A percentile compares a stretch with the other conserved stretches of the same genome.
Evolutionary conservation across 2,888 invertebrate species (phyloP).

Genomic region (Synergus japonicus): DNA sequence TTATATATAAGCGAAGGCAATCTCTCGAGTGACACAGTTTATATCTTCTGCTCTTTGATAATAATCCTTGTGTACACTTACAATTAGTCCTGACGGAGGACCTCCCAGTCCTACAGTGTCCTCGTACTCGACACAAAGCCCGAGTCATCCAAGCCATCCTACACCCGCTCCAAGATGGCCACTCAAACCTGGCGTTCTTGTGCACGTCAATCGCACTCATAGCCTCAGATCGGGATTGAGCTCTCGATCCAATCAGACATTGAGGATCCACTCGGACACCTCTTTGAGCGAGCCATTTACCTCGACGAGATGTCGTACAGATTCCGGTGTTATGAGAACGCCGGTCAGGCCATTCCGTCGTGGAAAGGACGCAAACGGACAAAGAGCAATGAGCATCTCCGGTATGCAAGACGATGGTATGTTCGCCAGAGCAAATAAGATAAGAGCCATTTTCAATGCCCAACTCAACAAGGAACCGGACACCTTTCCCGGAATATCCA

Average conservation of each 20-base stretch:
- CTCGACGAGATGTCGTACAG: constrained; percentile 50
- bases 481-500: constrained; percentile 73
- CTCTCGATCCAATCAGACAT: constrained; percentile 62
- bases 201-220: constrained; percentile 91
- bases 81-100: constrained; percentile 78
- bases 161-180: constrained; percentile 88
- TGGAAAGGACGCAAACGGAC: constrained; percentile 55
- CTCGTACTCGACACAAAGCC: constrained; percentile 65
- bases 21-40: constrained; percentile 34
- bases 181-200: constrained; percentile 90
- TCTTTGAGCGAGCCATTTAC: constrained; percentile 53
- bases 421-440: constrained; percentile 74
- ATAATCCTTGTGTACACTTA: constrained; percentile 35
- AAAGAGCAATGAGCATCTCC: constrained; percentile 49
- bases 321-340: constrained; percentile 54
- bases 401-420: constrained; percentile 70
- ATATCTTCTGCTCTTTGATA: constrained; percentile 33
- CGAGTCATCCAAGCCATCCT: constrained; percentile 61
- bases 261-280: constrained; percentile 60
- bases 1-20: not conserved
- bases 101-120: constrained; percentile 73
- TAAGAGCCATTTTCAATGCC: constrained; percentile 73
- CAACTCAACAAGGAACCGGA: constrained; percentile 71
- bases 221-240: constrained; percentile 78
- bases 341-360: constrained; percentile 65